Base-by-base conservation (phyloP, 2,797 vertebrate genomes). In the Chaetophractus vellerosus region DNA sequence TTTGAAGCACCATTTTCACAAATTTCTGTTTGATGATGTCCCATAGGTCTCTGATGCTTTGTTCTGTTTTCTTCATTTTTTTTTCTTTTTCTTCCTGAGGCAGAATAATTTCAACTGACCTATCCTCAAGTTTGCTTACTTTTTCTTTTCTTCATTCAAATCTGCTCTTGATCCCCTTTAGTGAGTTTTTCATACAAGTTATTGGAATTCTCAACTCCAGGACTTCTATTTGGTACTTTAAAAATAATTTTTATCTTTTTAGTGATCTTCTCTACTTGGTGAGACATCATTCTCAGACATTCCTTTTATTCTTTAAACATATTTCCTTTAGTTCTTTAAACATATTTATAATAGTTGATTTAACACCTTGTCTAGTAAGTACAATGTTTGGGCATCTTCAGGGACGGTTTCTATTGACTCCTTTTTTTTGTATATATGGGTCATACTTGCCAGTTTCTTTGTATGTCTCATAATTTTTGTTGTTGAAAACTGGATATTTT, bases 1-100 rank as follows among this genome's bases (percentile, higher is more conserved):
- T 64, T 68, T 76, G 16, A 76, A 69, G 82, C 36, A 64, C 55
- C 33, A 80, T 23, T 85, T n/a, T 66, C n/a, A 92, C 4, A 92
- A 72, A 79, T 55, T 19, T 88, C 61, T 61, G 15, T 26, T 64
- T 33, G 55, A 74, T 45, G 28, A 23, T 61, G 9, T 45, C 59
- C 84, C 31, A 50, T 33, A n/a, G 50, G 31, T 66, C 24, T 45
- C 80, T 50, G 45, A 66, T 14, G 31, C 63, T 64, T 10, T 64
- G 63, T n/a, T n/a, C 9, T 33, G 33, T 78, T 50, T 66, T 55
- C 4, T 23, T 11, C 7, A 14, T 64, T 75, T 5, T 66, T 38
- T 38, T 55, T 55, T 55, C 61, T 68, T 16, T 55, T 26, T 31
- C 1, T 79, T 55, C n/a, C 45, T 24, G 19, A 89, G 33, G n/a